phyloP scores from a whole-genome alignment of 2,797 vertebrate genomes.

The Perodicticus potto region DNA sequence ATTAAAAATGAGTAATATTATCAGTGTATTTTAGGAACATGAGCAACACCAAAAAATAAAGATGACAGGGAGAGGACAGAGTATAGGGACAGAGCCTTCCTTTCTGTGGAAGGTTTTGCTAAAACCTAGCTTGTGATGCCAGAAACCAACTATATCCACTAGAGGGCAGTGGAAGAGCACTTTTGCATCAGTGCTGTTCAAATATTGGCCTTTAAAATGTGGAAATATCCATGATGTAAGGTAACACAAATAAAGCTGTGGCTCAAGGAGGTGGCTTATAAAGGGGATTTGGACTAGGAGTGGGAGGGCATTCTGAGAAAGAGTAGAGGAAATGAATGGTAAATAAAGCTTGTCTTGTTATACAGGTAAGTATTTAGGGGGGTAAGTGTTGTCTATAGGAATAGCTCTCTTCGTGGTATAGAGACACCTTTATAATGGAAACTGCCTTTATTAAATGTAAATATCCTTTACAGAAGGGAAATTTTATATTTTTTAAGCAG shows the following conservation, averaged over 20 bases:
- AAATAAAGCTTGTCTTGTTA: neutral
- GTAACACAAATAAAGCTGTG: neutral
- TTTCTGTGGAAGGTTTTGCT: neutral
- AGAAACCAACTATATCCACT: slow-evolving; percentile 34
- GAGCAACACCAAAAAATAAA: neutral
- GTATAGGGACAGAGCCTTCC: neutral
- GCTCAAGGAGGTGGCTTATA: neutral
- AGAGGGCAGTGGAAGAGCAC: slow-evolving; percentile 52
- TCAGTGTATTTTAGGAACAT: neutral
- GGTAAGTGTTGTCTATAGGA: too few relatives aligned
- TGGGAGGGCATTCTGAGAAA: neutral
- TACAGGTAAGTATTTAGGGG: too few relatives aligned
- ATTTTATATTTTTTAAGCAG: neutral
- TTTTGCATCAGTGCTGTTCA: neutral
- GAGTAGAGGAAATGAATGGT: neutral
- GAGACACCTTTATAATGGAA: neutral
- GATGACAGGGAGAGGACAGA: neutral
- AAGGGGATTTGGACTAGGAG: neutral
- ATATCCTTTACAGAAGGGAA: neutral
- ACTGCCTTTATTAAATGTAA: neutral
- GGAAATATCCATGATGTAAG: neutral
- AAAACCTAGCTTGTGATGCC: neutral
- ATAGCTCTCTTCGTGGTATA: neutral
- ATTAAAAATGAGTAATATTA: neutral
- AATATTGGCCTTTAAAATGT: neutral